Conservation (phyloP, 2,113 vertebrate species). For the Syngnathoides biaculeatus region DNA sequence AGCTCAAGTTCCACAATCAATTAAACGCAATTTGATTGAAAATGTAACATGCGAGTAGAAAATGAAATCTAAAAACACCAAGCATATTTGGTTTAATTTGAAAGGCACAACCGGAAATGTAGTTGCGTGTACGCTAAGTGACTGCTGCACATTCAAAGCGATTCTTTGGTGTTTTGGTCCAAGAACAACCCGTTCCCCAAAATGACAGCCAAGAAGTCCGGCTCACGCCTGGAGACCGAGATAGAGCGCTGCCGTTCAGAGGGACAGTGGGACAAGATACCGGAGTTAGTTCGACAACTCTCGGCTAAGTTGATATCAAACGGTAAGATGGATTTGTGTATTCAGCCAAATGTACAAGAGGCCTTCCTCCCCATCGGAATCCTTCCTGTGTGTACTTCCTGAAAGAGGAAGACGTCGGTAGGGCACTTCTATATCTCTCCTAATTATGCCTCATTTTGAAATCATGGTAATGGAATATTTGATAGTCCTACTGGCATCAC, state of each 20-base stretch:
- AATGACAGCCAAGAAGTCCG: conserved; percentile 90
- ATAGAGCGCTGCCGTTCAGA: conserved; percentile 91
- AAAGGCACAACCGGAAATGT: conserved; percentile 1
- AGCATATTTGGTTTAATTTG: conserved; percentile 21
- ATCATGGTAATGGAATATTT: background rate
- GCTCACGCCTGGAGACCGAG: conserved; percentile 88
- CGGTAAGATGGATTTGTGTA: conserved; percentile 66
- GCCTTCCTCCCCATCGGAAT: conserved; percentile 39
- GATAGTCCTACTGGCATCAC: background rate
- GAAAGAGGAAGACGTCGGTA: conserved; percentile 3
- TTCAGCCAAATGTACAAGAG: conserved; percentile 17
- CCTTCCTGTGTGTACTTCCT: conserved; percentile 61
- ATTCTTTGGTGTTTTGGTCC: conserved; percentile 40
- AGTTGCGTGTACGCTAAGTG: accelerated
- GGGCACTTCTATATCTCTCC: background rate
- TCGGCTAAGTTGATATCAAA: conserved; percentile 88
- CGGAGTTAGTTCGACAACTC: conserved; percentile 86
- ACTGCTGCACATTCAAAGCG: background rate
- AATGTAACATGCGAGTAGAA: background rate
- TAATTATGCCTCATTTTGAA: background rate
- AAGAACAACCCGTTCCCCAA: conserved; percentile 36
- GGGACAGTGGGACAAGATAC: conserved; percentile 88
- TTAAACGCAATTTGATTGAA: background rate
- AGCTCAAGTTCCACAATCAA: no score
- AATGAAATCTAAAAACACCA: background rate